These are phyloP conservation scores for Pelecanoides urinatrix DNA, from an alignment of 2,113 vertebrate genomes.

Conservation along the genomic window DNA sequence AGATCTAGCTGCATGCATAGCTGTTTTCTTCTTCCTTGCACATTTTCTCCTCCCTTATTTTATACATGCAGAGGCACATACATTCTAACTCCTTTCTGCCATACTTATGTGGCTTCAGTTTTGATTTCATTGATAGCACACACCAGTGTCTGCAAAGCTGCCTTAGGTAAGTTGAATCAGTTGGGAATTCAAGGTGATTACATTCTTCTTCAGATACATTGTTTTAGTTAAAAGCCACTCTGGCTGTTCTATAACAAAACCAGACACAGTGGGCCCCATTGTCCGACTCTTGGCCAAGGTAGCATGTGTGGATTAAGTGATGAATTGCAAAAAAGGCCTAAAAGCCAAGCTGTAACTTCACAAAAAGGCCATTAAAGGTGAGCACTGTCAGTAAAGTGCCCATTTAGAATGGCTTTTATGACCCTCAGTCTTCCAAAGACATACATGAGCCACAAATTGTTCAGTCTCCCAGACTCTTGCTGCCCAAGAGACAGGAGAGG, in stretches of 20 bases:
- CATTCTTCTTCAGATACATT: conserved; percentile 32
- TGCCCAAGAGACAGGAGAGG: neutral
- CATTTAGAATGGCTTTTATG: conserved; percentile 61
- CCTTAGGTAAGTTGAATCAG: conserved; percentile 17
- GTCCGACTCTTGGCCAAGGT: conserved; percentile 42
- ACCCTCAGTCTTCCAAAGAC: neutral
- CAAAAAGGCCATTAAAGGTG: conserved; percentile 67
- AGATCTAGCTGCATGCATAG: neutral
- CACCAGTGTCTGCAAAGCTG: conserved; percentile 2
- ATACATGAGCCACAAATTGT: neutral
- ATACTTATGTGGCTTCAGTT: neutral
- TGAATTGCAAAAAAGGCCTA: conserved; percentile 56
- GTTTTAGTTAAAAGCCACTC: conserved; percentile 66
- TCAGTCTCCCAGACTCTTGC: neutral
- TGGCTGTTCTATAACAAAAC: conserved; percentile 28
- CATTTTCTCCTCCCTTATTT: neutral
- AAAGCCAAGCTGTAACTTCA: conserved; percentile 58
- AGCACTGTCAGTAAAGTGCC: conserved; percentile 39
- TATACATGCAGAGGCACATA: neutral
- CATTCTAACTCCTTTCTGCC: neutral
- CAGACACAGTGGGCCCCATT: conserved; percentile 38
- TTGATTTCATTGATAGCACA: conserved; percentile 30
- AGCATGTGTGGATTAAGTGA: conserved; percentile 52
- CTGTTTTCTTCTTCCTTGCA: neutral
- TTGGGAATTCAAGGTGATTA: conserved; percentile 50